Evolutionary conservation across 2,113 vertebrate species (phyloP).

Genomic region (Cygnus atratus): DNA sequence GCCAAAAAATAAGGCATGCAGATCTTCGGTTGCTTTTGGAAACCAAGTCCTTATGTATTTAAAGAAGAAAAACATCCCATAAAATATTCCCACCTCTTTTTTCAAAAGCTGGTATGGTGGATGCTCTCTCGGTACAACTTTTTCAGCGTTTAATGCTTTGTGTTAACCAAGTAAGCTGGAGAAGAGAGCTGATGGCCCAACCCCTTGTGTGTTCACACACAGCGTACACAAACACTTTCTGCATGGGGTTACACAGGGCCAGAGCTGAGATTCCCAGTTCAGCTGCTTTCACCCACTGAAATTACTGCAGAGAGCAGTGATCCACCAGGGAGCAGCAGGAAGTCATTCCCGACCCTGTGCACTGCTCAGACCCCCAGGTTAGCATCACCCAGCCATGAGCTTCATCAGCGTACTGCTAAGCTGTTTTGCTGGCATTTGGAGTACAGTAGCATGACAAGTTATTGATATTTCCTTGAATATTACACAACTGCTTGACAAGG

Average conservation of each 20-base stretch:
- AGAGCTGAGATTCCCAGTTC: background rate
- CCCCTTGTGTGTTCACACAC: accelerated
- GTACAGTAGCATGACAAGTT: background rate
- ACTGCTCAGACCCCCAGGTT: background rate
- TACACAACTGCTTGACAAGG: background rate
- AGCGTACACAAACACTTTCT: background rate
- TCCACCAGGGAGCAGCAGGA: background rate
- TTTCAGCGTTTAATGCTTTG: background rate
- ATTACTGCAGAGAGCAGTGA: background rate
- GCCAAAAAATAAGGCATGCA: background rate
- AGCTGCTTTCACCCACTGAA: background rate
- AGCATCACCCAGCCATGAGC: background rate
- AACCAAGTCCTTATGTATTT: background rate
- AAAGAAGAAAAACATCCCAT: background rate
- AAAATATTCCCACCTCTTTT: background rate
- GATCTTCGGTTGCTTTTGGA: background rate
- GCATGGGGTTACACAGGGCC: background rate
- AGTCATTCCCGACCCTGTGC: background rate
- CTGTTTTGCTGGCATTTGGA: background rate
- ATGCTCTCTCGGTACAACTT: background rate
- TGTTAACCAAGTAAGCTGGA: background rate
- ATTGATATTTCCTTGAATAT: background rate
- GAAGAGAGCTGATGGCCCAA: background rate
- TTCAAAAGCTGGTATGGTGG: background rate
- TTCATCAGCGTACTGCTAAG: background rate